Base-by-base conservation (phyloP, 1,140 invertebrate species). In the Diploscapter pachys region DNA sequence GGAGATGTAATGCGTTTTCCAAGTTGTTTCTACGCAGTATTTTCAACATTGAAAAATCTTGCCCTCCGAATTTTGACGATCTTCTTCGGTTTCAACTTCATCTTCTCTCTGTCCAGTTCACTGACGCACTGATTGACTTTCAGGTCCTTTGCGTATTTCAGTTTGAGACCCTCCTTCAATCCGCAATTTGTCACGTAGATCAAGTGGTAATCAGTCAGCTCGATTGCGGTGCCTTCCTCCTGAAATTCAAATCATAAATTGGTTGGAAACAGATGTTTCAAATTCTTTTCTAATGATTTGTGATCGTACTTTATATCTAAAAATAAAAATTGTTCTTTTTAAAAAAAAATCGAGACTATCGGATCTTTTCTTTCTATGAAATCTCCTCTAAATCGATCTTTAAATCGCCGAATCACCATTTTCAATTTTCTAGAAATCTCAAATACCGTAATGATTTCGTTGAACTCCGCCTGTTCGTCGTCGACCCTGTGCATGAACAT, bases 191-290 rank as follows among this genome's bases (percentile, higher is more conserved):
- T 72, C 2, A 67, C 61, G 70, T 78, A 78, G 74, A 78, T 78
- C 64, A 78, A 63, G 62, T 78, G 77, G 54, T 77, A 56, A 13
- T 78, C 74, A 50, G 77, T 78, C 31, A 78, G 75, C 55, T 78
- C 68, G 8, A 78, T 57, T 4, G 73, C 57, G n/a, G 75, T 53
- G 13, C 68, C 72, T 11, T 70, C 63, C 9, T 68, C 31, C 31
- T 31, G 31, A 31, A 31, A 31, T 31, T 1, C 31, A 31, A 31
- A 31, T 53, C 71, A 71, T 54, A 73, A 75, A 73, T 72, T 8
- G 6, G 5, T 2, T 72, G 8, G 8, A 62, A 72, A 11, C 51
- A 5, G 9, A n/a, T 6, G 62, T 67, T 31, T 55, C 61, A 5
- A 64, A 63, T 4, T 65, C 1, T 5, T 13, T 49, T 71, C 48